Evolutionary conservation across 2,113 vertebrate species (phyloP).

Genomic region (Kobus ellipsiprymnus): DNA sequence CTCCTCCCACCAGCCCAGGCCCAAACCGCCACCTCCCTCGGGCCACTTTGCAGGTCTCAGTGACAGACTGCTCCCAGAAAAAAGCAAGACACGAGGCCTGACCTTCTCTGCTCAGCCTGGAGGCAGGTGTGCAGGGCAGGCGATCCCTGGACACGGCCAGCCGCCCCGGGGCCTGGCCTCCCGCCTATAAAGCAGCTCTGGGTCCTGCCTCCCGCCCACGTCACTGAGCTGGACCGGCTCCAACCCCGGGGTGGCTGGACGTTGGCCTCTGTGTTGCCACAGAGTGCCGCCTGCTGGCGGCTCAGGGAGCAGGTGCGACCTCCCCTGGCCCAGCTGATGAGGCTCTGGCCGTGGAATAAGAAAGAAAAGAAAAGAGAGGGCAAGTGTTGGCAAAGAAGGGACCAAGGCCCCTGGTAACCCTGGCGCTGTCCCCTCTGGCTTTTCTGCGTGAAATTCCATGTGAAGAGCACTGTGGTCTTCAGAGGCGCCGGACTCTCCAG

Average conservation of each 20-base stretch:
- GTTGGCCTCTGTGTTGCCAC: neutral
- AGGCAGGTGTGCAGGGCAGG: conserved; percentile 16
- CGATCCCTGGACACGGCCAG: rapidly evolving
- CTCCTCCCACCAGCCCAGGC: neutral
- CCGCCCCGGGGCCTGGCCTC: neutral
- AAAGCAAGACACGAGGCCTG: conserved; percentile 32
- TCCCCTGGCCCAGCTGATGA: neutral
- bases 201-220: conserved; percentile 57
- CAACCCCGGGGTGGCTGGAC: neutral
- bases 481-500: neutral
- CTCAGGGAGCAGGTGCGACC: neutral
- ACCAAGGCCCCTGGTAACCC: neutral
- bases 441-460: neutral
- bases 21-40: neutral
- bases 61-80: conserved; percentile 34
- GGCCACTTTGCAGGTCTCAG: neutral
- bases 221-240: neutral
- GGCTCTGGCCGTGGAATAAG: neutral
- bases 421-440: rapidly evolving
- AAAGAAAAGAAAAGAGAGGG: neutral
- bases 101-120: conserved; percentile 57
- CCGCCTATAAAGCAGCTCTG: conserved; percentile 36
- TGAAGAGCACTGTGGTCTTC: rapidly evolving
- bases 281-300: neutral
- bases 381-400: no score